A percentile compares a stretch with the other conserved stretches of the same genome.
Evolutionary conservation across 2,797 vertebrate genomes (phyloP).

Genomic region (Sebastes trivittatus): DNA sequence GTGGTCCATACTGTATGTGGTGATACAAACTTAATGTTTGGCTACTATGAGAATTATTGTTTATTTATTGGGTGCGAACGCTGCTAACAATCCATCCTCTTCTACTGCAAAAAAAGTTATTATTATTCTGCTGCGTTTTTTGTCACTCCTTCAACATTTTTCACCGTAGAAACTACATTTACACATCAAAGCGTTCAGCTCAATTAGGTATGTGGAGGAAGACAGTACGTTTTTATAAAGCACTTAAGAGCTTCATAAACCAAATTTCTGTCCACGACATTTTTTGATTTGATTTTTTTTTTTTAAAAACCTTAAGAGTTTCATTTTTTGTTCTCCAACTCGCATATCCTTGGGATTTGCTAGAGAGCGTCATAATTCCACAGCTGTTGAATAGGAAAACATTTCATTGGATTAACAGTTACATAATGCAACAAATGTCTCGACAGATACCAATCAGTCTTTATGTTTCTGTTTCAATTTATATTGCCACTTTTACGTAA

Average conservation of each 20-base stretch:
- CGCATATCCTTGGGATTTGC: neutral
- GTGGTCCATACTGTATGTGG: neutral
- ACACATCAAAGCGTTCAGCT: no score
- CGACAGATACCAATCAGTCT: neutral
- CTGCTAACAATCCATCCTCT: neutral
- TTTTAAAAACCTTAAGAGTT: neutral
- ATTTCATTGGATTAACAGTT: neutral
- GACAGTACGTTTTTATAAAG: neutral
- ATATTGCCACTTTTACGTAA: neutral
- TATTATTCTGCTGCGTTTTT: neutral
- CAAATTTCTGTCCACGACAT: neutral
- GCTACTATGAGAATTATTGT: neutral
- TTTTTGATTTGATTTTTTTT: no score
- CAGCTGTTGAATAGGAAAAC: neutral
- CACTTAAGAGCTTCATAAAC: neutral
- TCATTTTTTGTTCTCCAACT: neutral
- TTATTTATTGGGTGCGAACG: neutral
- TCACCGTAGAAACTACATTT: no score
- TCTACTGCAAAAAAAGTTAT: neutral
- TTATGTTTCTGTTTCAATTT: neutral
- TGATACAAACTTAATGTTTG: neutral
- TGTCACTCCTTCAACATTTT: no score
- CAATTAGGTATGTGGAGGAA: no score
- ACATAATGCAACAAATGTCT: neutral
- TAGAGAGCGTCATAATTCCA: neutral